Evolutionary conservation across 2,888 invertebrate genomes (phyloP).

Genomic region (Meloe dianella): DNA sequence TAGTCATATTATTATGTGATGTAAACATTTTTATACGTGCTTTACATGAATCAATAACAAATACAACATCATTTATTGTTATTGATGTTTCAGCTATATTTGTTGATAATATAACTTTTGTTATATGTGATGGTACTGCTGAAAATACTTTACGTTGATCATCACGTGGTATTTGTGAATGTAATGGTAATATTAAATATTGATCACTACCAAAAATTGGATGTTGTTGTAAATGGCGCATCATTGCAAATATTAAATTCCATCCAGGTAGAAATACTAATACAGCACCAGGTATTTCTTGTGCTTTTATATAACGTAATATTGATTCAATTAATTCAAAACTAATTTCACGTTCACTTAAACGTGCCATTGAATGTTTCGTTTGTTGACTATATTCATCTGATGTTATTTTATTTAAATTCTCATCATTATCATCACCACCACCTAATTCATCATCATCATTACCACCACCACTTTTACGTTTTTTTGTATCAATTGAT

Average conservation of each 20-base stretch:
- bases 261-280: slow-evolving; percentile 95
- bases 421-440: slow-evolving; percentile 68
- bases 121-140: slow-evolving; percentile 80
- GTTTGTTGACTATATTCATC: slow-evolving; percentile 61
- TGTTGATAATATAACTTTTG: slow-evolving; percentile 94
- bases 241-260: slow-evolving; percentile 93
- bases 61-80: slow-evolving; percentile 98
- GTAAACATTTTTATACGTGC: slow-evolving; percentile 98
- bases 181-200: slow-evolving; percentile 89
- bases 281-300: slow-evolving; percentile 80
- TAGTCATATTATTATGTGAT: slow-evolving; percentile 98
- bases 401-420: slow-evolving; percentile 71
- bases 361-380: slow-evolving; percentile 70
- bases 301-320: slow-evolving; percentile 66
- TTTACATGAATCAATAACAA: slow-evolving; percentile 96
- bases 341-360: slow-evolving; percentile 91
- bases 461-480: slow-evolving; percentile 65
- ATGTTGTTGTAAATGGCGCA: slow-evolving; percentile 82
- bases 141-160: slow-evolving; percentile 95
- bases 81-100: slow-evolving; percentile 99
- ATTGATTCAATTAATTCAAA: slow-evolving; percentile 91
- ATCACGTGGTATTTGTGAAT: slow-evolving; percentile 94
- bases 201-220: slow-evolving; percentile 64
- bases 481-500: slow-evolving; percentile 73
- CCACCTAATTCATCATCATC: slow-evolving; percentile 68